Evolutionary conservation across 1,140 invertebrate genomes (phyloP).

Genomic region (Holcopasites calliopsidis): DNA sequence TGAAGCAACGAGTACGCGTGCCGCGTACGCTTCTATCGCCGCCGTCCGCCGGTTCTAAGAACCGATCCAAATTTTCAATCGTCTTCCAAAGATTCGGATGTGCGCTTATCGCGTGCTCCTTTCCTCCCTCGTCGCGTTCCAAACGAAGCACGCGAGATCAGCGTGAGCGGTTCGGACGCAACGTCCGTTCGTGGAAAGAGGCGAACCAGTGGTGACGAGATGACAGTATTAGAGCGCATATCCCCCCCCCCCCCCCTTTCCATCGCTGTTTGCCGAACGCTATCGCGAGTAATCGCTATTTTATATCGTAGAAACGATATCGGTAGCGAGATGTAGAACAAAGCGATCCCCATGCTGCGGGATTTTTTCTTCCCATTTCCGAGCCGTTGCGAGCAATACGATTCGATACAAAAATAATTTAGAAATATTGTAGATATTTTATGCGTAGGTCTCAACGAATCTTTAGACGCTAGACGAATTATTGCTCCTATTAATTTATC

Average conservation of each 20-base stretch:
- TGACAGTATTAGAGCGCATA: conserved; percentile 77
- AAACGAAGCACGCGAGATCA: not conserved
- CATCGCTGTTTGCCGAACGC: conserved; percentile 63
- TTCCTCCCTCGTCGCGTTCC: not conserved
- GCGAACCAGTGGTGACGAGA: conserved; percentile 56
- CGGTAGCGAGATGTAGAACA: conserved; percentile 11
- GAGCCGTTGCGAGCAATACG: conserved; percentile 12
- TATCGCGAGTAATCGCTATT: conserved; percentile 71
- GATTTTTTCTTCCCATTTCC: not conserved
- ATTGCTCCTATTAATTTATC: conserved; percentile 70
- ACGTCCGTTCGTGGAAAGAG: not conserved
- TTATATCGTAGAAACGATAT: conserved; percentile 65
- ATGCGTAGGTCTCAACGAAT: conserved; percentile 69
- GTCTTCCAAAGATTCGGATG: not conserved
- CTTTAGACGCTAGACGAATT: conserved; percentile 65
- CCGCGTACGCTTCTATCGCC: not conserved
- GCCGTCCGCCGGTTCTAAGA: not conserved
- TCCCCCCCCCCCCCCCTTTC: conserved; percentile 61
- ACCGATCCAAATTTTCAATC: conserved; percentile 28
- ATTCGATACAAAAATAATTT: conserved; percentile 71
- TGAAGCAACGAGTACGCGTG: no score
- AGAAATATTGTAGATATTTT: conserved; percentile 75
- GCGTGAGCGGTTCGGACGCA: not conserved
- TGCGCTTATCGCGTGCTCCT: no score
- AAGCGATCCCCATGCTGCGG: conserved; percentile 8